Base-by-base conservation (phyloP, 2,888 invertebrate genomes). In the Cephus spinipes region DNA sequence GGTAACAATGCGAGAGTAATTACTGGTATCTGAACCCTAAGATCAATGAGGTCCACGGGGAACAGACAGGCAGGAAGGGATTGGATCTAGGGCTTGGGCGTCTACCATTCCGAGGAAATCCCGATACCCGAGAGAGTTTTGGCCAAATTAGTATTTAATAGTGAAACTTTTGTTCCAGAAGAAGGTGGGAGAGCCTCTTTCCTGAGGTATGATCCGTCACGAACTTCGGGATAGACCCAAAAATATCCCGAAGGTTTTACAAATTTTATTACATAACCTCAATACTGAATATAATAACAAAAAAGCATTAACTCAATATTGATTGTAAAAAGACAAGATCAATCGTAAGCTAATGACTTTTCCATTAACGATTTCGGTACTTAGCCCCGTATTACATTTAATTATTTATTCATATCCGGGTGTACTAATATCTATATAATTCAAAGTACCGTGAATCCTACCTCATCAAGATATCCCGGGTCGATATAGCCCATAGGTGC, bases 121-220 rank as follows among this genome's bases (percentile, higher is more conserved):
- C 82, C 80, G 80, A 83, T 81, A 80, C 82, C 81, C 81, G 73
- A 74, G 79, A 80, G 80, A 69, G 79, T 81, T 81, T 78, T 76
- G 77, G 83, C 77, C 81, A 84, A 88, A 88, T 88, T 85, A 87
- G 86, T 85, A 87, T 88, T 88, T 88, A 87, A 88, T 85, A 87
- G 87, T 83, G 80, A 86, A 87, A 88, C 83, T 88, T 88, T 85
- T 83, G 81, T 75, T 81, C 81, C 69, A 68, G 30, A 76, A 75
- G 81, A 68, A 79, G 83, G 81, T 80, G 35, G 35, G 35, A 12
- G 35, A 12, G 35, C 81, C 77, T 73, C 71, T 71, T 71, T 23
- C 6, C 55, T 55, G 23, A 23, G 23, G 9, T 55, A 55, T 15
- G 23, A 55, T 55, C 71, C 12, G 71, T 23, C 71, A 33, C 12